Percentiles rank a stretch among this genome's conserved stretches.
Evolutionary conservation across 2,888 invertebrate genomes (phyloP).

Genomic region (Amorpha juglandis): DNA sequence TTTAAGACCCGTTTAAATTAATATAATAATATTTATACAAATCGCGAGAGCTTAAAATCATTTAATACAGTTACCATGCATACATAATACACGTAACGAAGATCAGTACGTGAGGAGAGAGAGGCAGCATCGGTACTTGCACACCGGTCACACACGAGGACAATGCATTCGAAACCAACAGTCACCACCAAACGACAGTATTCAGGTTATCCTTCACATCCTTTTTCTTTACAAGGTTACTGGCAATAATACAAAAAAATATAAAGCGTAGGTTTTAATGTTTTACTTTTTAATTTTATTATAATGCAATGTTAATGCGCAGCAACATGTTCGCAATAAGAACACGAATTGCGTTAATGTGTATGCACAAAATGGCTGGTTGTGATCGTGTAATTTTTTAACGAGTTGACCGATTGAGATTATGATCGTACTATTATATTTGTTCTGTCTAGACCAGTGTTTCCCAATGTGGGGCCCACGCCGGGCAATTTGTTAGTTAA

Average conservation of each 20-base stretch:
- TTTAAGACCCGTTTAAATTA: too few species aligned
- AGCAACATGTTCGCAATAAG: not conserved
- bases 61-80: not conserved
- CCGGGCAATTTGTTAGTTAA: too few species aligned
- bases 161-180: not conserved
- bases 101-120: slow-evolving; percentile 4
- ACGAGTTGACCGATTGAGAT: too few species aligned
- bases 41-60: too few species aligned
- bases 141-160: not conserved
- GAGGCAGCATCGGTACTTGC: not conserved
- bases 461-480: too few species aligned
- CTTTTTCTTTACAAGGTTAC: slow-evolving; percentile 23
- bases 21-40: too few species aligned
- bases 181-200: not conserved
- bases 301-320: too few species aligned
- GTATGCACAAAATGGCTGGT: too few species aligned
- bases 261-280: not conserved
- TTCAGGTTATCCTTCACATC: slow-evolving; percentile 17
- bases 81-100: not conserved
- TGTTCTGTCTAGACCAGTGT: too few species aligned
- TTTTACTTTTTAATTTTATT: not conserved
- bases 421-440: too few species aligned
- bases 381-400: too few species aligned
- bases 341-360: not conserved
- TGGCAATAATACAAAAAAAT: not conserved